Evolutionary conservation across 2,888 invertebrate genomes (phyloP), one percentile per base, ranked within the genome.

Genomic region (Mythimna albipuncta): DNA sequence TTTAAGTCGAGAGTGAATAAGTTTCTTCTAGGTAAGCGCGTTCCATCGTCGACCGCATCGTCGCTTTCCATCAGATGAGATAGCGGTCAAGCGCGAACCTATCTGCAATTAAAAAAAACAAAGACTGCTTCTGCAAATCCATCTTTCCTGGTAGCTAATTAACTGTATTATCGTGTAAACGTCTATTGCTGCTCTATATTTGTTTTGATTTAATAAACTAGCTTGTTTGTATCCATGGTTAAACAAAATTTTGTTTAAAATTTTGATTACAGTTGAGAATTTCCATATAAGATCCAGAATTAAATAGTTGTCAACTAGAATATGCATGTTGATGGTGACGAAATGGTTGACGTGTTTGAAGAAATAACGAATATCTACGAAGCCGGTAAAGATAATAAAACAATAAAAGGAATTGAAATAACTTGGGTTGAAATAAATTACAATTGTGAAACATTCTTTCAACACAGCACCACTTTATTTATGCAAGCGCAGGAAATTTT

Each of bases 281-380:
- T 81, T 35, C 21, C 35, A 50, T 63, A n/a, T 79, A 35, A 64
- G 67, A n/a, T 58, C 62, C 4, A 83, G 84, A 79, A 67, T 76
- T 13, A 74, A 81, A 61, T 72, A 73, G 5, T 74, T 90, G 32
- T 65, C 85, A 55, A 71, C 72, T 9, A 26, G 26, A 26, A 26
- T 26, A 85, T 88, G 78, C 88, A 88, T 73, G 78, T 74, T 57
- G 79, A 87, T 68, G 77, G 7, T 84, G 10, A 79, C 82, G 64
- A 84, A 77, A 54, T 1, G 38, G 81, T 76, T 35, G 74, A 76
- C 65, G 69, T 73, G 67, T 64, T 80, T 47, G 3, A 62, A 26
- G 35, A 54, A 50, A 41, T 26, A 19, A 10, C 10, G 52, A 61
- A 41, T 64, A 38, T 69, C 69, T 64, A 61, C 2, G 11, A 47